Base-by-base conservation (phyloP, 2,113 vertebrate genomes). In the Procavia capensis region DNA sequence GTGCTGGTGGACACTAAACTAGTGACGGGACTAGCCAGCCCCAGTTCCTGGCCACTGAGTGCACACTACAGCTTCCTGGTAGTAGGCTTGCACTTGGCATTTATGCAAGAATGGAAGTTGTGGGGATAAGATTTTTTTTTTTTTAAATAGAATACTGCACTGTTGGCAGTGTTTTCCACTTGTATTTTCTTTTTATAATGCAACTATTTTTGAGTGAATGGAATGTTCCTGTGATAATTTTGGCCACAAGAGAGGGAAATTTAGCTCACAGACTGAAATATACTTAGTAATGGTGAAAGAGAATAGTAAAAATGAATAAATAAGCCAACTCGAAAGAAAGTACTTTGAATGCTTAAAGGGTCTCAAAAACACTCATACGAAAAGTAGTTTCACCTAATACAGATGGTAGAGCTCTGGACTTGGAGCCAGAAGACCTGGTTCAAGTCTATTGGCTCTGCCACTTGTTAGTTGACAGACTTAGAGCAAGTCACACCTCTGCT, bases 221-320 rank as follows among this genome's bases (percentile, higher is more conserved):
- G 95, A 93, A 97, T 96, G 95, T 95, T 92, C 82, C 80, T 68
- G n/a, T 96, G 91, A 96, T 91, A 75, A 94, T 92, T 89, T 34
- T 93, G 96, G 91, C 91, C 87, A 59, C 39, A 54, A 54, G 47
- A 63, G 59, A 95, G 90, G 64, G 54, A 88, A 93, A 90, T 76
- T 90, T 94, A 91, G 45, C 61, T 47, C 31, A 79, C 64, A 59
- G 41, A 83, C 43, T 85, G 27, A 96, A 97, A 97, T 47, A 47
- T 9, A 79, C 59, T 93, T 91, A 74, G 57, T 74, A 20, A 80
- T 74, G 59, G 64, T 59, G 20, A 96, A 93, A 95, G 79, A 82
- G 45, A 75, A 61, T 31, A 91, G 92, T 39, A 45, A 81, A 84
- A 95, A 7, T 57, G 14, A 97, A 94, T 66, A 95, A 88, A 88